Evolutionary conservation across 1,140 invertebrate genomes (phyloP), one percentile per base, ranked within the genome.

Genomic region (Dufourea novaeangliae): DNA sequence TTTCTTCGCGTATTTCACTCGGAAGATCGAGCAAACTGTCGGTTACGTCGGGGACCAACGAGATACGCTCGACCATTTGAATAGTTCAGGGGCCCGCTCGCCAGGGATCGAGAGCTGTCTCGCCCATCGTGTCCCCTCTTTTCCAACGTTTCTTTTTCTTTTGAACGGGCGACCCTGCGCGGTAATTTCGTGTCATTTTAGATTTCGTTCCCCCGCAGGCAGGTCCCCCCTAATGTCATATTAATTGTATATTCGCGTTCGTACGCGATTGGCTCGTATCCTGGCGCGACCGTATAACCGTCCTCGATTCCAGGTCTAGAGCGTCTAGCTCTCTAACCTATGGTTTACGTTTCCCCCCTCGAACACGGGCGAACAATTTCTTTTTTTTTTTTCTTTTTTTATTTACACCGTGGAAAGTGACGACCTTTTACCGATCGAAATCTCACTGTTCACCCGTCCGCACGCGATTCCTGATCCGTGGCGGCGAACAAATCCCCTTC

Each of bases 241-340:
- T 90, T 90, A 91, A 90, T 91, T 89, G 87, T 79, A 70, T 76
- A 85, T 85, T 86, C 78, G 80, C 84, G 85, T 83, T 86, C 72
- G 81, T 41, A 12, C 73, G 67, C 78, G 71, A 86, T 82, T 37
- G 85, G 70, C 66, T 57, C 71, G 64, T 72, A 80, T 79, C 67
- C 76, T 83, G 76, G 68, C 78, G 71, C 83, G 76, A 78, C 73
- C 62, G 29, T 74, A n/a, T n/a, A 52, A 79, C 41, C 77, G 67
- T 61, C 61, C 79, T 54, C 72, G 80, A 82, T 32, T 41, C 39
- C 68, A n/a, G 27, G 37, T 41, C 79, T 68, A 76, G 52, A n/a
- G n/a, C n/a, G n/a, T n/a, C 29, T 37, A 37, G 44, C 52, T 54
- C 41, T 68, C 54, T 39, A 62, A 71, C 62, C 62, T 54, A 56